Base-by-base conservation (phyloP, 2,888 invertebrate genomes). In the Serrognathus titanus region DNA sequence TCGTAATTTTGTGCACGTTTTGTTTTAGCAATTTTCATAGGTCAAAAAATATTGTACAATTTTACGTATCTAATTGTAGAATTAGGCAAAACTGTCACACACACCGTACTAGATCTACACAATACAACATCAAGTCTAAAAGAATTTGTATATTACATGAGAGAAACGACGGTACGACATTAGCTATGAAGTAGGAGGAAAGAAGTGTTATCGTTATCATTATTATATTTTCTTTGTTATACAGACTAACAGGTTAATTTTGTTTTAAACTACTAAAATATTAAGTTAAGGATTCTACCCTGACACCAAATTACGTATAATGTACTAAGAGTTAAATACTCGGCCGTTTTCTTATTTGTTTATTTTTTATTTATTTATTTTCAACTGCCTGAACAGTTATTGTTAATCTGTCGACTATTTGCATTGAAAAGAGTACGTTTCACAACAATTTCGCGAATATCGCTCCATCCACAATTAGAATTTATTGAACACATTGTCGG, bases 291-390 rank as follows among this genome's bases (percentile, higher is more conserved):
- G 75, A 75, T 75, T 81, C 85, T 84, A 89, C 89, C 89, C 89
- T 89, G 89, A 88, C 88, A 88, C 85, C 86, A 88, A 88, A 87
- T 89, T 89, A 89, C 89, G 89, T 89, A 89, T 89, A 85, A 87
- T 86, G 86, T 87, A 87, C 86, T 82, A 80, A 80, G 80, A 81
- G 80, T 80, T 77, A 77, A 75, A 76, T 80, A 80, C 80, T 81
- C 80, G 79, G 81, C 80, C 79, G 76, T 78, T 71, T 68, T 57
- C 63, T 62, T 51, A 48, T 53, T 54, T 54, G 51, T 43, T 51
- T 61, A 59, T 65, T 39, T 56, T 50, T 54, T 40, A 58, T 45
- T 13, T 57, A 35, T 47, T 31, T 20, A 46, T 43, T 59, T 53
- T 50, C 45, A 48, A 48, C 35, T 48, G 36, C 3, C 31, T 48